phyloP scores from a whole-genome alignment of 2,888 invertebrate genomes.

The Polietes domitor region DNA sequence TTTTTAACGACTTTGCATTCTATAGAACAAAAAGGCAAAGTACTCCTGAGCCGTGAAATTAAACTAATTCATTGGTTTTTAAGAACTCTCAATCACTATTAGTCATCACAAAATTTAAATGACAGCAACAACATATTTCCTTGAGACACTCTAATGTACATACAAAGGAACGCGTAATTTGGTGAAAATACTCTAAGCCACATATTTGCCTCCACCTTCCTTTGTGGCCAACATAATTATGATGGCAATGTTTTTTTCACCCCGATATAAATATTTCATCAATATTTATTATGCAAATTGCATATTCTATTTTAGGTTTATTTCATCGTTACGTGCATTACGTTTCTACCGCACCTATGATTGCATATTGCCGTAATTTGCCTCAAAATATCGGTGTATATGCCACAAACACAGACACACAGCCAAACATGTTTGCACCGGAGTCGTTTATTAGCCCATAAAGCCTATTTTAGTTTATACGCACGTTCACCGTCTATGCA shows the following conservation, averaged over 20 bases:
- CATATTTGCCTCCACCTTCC: not conserved
- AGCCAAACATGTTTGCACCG: slow-evolving; percentile 19
- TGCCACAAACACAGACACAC: slow-evolving; percentile 19
- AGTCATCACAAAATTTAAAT: too few species aligned
- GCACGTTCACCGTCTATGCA: slow-evolving; percentile 62
- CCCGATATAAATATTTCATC: slow-evolving; percentile 60
- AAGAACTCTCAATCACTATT: too few species aligned
- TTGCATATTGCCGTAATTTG: slow-evolving; percentile 65
- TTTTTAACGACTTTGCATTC: too few species aligned
- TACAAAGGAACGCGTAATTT: too few species aligned
- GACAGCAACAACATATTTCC: too few species aligned
- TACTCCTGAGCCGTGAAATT: too few species aligned
- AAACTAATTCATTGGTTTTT: too few species aligned
- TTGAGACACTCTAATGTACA: too few species aligned
- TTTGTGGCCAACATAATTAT: slow-evolving; percentile 39
- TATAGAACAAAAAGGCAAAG: too few species aligned
- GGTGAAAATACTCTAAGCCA: not conserved
- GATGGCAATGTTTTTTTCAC: slow-evolving; percentile 30
- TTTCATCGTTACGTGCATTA: slow-evolving; percentile 37
- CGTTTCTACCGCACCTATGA: slow-evolving; percentile 50
- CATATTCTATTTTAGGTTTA: slow-evolving; percentile 64
- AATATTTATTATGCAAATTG: slow-evolving; percentile 70
- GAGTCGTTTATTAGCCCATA: slow-evolving; percentile 31
- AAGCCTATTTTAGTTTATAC: slow-evolving; percentile 61
- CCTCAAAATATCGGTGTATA: slow-evolving; percentile 45